Conservation (phyloP, 2,888 invertebrate species). For the Tetanocera ferruginea region DNA sequence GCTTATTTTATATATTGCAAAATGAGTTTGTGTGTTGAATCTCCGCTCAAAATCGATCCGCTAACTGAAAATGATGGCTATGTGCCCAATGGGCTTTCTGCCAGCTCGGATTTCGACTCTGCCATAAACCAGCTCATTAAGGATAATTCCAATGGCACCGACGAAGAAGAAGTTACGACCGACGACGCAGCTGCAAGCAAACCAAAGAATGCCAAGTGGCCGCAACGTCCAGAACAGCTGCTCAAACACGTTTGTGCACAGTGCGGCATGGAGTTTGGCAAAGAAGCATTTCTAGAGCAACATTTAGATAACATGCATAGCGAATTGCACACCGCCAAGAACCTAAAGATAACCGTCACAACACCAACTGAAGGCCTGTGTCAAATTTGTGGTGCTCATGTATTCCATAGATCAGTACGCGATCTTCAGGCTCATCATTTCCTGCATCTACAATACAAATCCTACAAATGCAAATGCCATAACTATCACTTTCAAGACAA, state of each 20-base stretch:
- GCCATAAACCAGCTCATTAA: conserved; percentile 13
- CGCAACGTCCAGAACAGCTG: conserved; percentile 74
- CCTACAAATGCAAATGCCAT: conserved; percentile 38
- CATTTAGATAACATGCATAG: conserved; percentile 38
- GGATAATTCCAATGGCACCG: not conserved
- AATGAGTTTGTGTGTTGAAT: not conserved
- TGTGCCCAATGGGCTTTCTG: conserved; percentile 18
- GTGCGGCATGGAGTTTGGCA: conserved; percentile 39
- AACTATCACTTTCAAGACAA: conserved; percentile 32
- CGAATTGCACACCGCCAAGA: conserved; percentile 19
- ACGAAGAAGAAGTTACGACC: not conserved
- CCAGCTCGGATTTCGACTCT: conserved; percentile 13
- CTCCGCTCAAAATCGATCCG: not conserved
- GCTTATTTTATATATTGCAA: not conserved
- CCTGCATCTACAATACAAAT: conserved; percentile 33
- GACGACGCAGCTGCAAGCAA: not conserved
- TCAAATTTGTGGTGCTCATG: conserved; percentile 31
- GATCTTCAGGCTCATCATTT: conserved; percentile 33
- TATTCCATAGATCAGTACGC: conserved; percentile 23
- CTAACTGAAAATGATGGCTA: conserved; percentile 13
- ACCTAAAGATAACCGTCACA: conserved; percentile 12
- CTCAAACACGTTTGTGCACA: conserved; percentile 29
- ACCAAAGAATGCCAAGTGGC: conserved; percentile 30
- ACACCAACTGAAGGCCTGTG: conserved; percentile 20
- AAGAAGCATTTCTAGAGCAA: conserved; percentile 28